Evolutionary conservation across 2,888 invertebrate genomes (phyloP), one percentile per base, ranked within the genome.

Genomic region (Caenorhabditis uteleia): DNA sequence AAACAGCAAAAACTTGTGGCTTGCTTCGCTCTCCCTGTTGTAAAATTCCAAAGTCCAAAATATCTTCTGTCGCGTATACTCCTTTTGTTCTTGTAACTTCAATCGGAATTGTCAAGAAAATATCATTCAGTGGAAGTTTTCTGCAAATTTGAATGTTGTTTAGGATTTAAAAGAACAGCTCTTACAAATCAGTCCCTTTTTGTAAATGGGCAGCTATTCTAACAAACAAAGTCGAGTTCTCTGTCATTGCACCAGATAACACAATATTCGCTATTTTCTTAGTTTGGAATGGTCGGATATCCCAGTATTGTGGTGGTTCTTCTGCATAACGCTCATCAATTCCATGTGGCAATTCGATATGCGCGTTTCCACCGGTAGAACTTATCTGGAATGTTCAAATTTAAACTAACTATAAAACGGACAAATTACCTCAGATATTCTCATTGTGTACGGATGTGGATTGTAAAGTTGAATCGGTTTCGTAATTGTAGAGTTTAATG

Each of bases 401-500:
- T 29, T 29, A 29, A 29, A 29, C 12, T 6, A 8, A 29, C 29
- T 12, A 8, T 29, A 29, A 29, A 29, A 8, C 29, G 12, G 12
- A 8, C n/a, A 34, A 31, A 46, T 26, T 29, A 77, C 69, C 64
- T 70, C 68, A 51, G 76, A 83, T 85, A 92, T 91, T 89, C 93
- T 92, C 85, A 95, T 88, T 58, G 91, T 88, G 79, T 89, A 88
- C 78, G 89, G 88, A 84, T 93, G 91, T 73, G 97, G 97, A 88
- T 98, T 98, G 87, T 94, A 91, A 87, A 98, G 89, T 79, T 90
- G 89, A 25, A 70, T 53, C 4, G 58, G 61, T 31, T 61, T 68
- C 7, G 91, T 89, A 83, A 93, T 90, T 69, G 91, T 90, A 75
- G 92, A 91, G 87, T 97, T 95, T 82, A 91, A 87, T 65, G 97